These are phyloP conservation scores for Synanceia verrucosa DNA, from an alignment of 2,797 vertebrate genomes.

Conservation along the genomic window DNA sequence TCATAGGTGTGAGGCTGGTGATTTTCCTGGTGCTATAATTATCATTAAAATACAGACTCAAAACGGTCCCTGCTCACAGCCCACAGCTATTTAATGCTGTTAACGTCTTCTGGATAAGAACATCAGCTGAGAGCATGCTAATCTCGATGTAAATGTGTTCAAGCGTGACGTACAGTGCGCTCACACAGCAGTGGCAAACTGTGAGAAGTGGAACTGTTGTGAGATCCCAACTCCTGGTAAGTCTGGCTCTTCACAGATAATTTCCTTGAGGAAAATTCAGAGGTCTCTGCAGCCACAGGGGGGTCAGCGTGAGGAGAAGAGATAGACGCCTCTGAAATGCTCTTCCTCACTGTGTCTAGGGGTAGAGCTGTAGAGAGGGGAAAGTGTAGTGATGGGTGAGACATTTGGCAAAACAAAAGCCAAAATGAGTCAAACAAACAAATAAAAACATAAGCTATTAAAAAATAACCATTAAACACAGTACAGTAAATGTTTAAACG, in stretches of 20 bases:
- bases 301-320: constrained; percentile 74
- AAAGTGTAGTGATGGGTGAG: background rate
- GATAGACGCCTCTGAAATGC: constrained; percentile 87
- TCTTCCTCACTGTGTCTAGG: constrained; percentile 85
- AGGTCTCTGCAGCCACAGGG: constrained; percentile 50
- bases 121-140: constrained; percentile 15
- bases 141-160: constrained; percentile 41
- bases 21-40: background rate
- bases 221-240: constrained; percentile 81
- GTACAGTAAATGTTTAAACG: background rate
- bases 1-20: background rate
- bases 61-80: too few species aligned
- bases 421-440: background rate
- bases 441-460: constrained; percentile 1
- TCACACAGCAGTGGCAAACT: constrained; percentile 60
- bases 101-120: constrained; percentile 25
- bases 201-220: constrained; percentile 56
- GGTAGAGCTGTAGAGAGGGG: background rate
- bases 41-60: constrained; percentile 15
- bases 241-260: constrained; percentile 87
- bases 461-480: background rate
- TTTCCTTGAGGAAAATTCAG: constrained; percentile 58
- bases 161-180: constrained; percentile 63
- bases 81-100: constrained; percentile 11
- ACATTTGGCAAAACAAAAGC: background rate